Evolutionary conservation across 2,888 invertebrate genomes (phyloP).

Genomic region (Aleiodes alternator): DNA sequence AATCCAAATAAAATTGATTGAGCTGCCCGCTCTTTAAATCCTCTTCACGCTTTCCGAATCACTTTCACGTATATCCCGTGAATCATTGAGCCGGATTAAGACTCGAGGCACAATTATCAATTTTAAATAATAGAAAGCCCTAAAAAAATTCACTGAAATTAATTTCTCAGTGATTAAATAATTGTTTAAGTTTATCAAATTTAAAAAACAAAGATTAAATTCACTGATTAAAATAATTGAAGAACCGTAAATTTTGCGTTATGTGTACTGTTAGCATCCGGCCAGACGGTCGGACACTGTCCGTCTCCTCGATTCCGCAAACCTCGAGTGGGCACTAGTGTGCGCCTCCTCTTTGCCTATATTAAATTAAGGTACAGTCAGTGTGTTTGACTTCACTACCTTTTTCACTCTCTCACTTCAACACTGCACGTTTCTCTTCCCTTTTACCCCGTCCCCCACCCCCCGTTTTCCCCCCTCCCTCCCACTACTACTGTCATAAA

Average conservation of each 20-base stretch:
- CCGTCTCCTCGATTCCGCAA: conserved; percentile 62
- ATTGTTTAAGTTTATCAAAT: not conserved
- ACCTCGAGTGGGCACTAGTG: conserved; percentile 54
- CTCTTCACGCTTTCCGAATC: conserved; percentile 41
- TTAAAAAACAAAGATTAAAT: not conserved
- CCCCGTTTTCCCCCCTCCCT: conserved; percentile 42
- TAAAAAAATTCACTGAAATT: conserved; percentile 6
- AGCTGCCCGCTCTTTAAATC: not conserved
- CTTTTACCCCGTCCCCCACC: conserved; percentile 1
- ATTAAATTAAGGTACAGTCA: conserved; percentile 70
- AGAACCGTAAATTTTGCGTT: not conserved
- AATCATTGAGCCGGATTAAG: not conserved
- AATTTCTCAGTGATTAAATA: not conserved
- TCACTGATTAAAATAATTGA: not conserved
- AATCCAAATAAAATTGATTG: not conserved
- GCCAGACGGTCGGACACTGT: conserved; percentile 70
- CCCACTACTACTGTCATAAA: conserved; percentile 49
- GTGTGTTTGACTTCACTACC: conserved; percentile 46
- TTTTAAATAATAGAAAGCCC: not conserved
- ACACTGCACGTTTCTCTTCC: conserved; percentile 21
- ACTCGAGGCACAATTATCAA: not conserved
- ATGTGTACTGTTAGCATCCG: conserved; percentile 64
- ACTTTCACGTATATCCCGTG: conserved; percentile 43
- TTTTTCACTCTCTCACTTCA: conserved; percentile 2
- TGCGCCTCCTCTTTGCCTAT: conserved; percentile 60